Base-by-base conservation (phyloP, 2,797 vertebrate genomes). In the Onychomys arenicola region DNA sequence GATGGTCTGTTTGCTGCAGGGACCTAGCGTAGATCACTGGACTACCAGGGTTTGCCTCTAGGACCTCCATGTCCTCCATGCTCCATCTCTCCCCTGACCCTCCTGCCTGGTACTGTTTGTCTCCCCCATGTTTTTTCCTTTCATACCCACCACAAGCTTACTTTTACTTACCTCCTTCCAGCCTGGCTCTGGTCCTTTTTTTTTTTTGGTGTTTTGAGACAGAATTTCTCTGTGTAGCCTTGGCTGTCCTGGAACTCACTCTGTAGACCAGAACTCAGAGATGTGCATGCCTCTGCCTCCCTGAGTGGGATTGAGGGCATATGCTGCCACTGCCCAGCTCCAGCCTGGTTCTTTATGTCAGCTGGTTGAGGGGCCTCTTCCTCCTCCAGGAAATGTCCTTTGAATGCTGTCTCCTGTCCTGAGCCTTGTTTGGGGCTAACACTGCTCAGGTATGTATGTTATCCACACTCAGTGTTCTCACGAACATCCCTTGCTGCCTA, bases 381-480 rank as follows among this genome's bases (percentile, higher is more conserved):
- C 25, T 73, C n/a, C 80, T 63, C 84, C 4, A 34, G 87, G 69
- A 67, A 90, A 71, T 61, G 13, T 11, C 5, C 57, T 59, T 67
- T 7, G 75, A 14, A 55, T 73, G 76, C 37, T 29, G 16, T 23
- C 17, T 59, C 17, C 11, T 8, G 4, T 29, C 19, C n/a, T 5
- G 5, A 6, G 5, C 43, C 17, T 77, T 25, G 4, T 63, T 46
- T 43, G 63, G 71, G 55, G 52, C 11, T 40, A 40, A 32, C 52
- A 34, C 86, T 88, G 52, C 49, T 37, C 21, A 13, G 57, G 16
- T 75, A 8, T 43, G 5, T 13, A 0, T 10, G 0, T 55, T 29
- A 5, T 19, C 0, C 7, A 13, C 0, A 0, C 29, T 14, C 57
- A 6, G n/a, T 46, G 37, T 86, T 7, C 0, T 1, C 1, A 2